Evolutionary conservation across 2,113 vertebrate species (phyloP).

Genomic region (Hylia prasina): DNA sequence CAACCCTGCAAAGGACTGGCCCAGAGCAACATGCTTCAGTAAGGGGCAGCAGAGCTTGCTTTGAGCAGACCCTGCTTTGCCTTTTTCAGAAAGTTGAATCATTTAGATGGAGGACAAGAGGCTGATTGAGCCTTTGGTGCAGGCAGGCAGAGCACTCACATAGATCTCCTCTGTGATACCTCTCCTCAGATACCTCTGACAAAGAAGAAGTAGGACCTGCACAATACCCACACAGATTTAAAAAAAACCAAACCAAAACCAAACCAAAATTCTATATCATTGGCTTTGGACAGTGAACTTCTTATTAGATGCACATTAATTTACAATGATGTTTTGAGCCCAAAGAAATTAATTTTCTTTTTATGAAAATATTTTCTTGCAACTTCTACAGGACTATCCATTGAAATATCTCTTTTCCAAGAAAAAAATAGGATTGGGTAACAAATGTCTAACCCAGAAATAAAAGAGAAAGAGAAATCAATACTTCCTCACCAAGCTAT

Average conservation of each 20-base stretch:
- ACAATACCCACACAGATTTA: not conserved
- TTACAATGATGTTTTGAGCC: not conserved
- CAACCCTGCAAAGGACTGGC: not conserved
- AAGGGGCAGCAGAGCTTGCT: not conserved
- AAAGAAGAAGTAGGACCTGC: not conserved
- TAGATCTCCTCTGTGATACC: not conserved
- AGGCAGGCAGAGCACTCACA: not conserved
- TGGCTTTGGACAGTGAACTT: not conserved
- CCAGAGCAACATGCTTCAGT: not conserved
- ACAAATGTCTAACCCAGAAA: not conserved
- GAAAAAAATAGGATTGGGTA: not conserved
- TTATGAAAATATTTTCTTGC: not conserved
- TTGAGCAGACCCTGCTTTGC: not conserved
- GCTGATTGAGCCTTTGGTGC: not conserved
- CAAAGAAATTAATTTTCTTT: not conserved
- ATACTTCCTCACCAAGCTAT: not conserved
- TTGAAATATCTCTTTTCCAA: not conserved
- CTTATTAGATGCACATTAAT: not conserved
- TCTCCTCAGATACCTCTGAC: no score
- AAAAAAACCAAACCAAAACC: not conserved
- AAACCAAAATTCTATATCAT: not conserved
- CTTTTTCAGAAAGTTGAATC: not conserved
- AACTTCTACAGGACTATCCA: not conserved
- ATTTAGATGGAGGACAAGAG: not conserved
- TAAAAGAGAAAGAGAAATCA: not conserved